Conservation (phyloP, 2,797 vertebrate genomes). For the Carcharodon carcharias region DNA sequence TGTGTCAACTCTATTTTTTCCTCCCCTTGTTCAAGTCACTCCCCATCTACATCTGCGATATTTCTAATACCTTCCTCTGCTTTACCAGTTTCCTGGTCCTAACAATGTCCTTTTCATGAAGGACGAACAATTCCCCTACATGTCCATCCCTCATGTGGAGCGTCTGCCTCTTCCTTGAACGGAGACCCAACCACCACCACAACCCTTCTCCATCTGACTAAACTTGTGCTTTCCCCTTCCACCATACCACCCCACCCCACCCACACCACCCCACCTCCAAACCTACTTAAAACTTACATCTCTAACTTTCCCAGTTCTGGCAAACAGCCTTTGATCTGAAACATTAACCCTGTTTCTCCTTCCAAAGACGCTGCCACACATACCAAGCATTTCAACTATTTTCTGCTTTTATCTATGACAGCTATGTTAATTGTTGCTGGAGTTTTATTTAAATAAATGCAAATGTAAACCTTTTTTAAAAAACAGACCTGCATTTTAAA, state of each 20-base stretch:
- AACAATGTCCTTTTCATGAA: not conserved
- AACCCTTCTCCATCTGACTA: too few relatives aligned
- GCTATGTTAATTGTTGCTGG: not conserved
- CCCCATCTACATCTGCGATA: not conserved
- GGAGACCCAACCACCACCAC: not conserved
- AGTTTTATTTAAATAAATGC: not conserved
- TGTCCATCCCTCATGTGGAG: not conserved
- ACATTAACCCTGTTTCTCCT: too few relatives aligned
- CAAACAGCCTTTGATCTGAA: too few relatives aligned
- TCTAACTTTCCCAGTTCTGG: too few relatives aligned
- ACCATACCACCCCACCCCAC: too few relatives aligned
- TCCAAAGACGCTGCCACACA: too few relatives aligned
- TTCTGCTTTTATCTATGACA: not conserved
- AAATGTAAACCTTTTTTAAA: not conserved
- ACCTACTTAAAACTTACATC: too few relatives aligned
- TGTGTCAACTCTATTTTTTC: not conserved
- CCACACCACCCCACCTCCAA: too few relatives aligned
- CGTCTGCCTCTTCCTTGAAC: not conserved
- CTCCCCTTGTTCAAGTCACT: not conserved
- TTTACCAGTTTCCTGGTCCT: not conserved
- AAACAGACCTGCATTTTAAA: not conserved
- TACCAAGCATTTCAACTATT: too few relatives aligned
- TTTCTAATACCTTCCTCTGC: not conserved
- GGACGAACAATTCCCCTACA: not conserved
- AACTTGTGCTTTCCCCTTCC: too few relatives aligned